These are phyloP conservation scores for Drosophila paramelanica DNA, from an alignment of 2,888 invertebrate species.

Conservation along the genomic window DNA sequence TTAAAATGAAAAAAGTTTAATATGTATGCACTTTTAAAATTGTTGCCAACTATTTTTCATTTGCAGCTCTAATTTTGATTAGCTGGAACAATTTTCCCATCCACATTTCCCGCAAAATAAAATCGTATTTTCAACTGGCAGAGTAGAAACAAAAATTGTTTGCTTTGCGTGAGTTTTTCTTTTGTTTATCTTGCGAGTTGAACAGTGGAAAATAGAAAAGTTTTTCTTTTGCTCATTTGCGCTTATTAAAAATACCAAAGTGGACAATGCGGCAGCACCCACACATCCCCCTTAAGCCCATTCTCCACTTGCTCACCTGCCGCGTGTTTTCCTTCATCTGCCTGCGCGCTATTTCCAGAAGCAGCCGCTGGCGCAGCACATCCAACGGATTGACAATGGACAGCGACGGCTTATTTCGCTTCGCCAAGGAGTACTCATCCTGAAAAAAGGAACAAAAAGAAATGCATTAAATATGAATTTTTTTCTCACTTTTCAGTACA, in stretches of 20 bases:
- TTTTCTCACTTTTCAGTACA: constrained; percentile 35
- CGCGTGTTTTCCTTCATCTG: constrained; percentile 91
- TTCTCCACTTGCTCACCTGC: constrained; percentile 85
- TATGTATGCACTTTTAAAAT: constrained; percentile 10
- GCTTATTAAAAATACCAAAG: constrained; percentile 73
- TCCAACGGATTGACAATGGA: constrained; percentile 95
- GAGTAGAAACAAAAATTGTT: constrained; percentile 9
- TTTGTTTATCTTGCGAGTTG: constrained; percentile 58
- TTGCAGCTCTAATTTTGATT: constrained; percentile 69
- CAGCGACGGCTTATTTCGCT: constrained; percentile 89
- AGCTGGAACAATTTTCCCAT: constrained; percentile 33
- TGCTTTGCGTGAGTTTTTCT: constrained; percentile 22
- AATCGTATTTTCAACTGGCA: constrained; percentile 43
- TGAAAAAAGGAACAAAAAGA: constrained; percentile 35
- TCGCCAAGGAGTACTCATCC: constrained; percentile 86
- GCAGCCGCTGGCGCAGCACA: constrained; percentile 92
- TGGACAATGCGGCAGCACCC: constrained; percentile 27
- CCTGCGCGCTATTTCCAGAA: constrained; percentile 93
- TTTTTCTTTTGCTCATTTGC: constrained; percentile 52
- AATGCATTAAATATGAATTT: constrained; percentile 38
- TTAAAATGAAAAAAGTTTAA: constrained; percentile 55
- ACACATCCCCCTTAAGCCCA: constrained; percentile 75
- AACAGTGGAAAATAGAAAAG: constrained; percentile 37
- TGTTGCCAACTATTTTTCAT: constrained; percentile 54
- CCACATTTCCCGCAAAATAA: constrained; percentile 25